phyloP scores from a whole-genome alignment of 2,888 invertebrate genomes.

The Callimorpha dominula region DNA sequence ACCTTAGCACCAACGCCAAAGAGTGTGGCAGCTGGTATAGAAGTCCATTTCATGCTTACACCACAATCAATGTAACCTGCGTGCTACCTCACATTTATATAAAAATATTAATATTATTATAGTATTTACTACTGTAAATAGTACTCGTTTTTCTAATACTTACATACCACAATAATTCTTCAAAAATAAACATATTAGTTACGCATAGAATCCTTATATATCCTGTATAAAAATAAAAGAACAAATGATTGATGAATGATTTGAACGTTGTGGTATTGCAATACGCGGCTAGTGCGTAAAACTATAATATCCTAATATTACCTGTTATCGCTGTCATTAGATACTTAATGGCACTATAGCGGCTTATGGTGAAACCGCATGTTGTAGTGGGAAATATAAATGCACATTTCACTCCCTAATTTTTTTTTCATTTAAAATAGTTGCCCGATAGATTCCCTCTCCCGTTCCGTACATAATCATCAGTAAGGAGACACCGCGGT shows the following conservation, averaged over 20 bases:
- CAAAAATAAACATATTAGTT: no score
- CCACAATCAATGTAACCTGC: constrained; percentile 91
- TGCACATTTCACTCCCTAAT: not conserved
- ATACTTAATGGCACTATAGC: not conserved
- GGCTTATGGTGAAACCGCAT: not conserved
- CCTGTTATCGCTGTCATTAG: not conserved
- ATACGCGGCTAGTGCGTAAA: not conserved
- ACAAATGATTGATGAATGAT: not conserved
- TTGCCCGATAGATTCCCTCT: no score
- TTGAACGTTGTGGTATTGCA: not conserved
- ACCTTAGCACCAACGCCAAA: constrained; percentile 97
- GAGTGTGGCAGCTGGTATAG: constrained; percentile 95
- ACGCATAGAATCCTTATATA: no score
- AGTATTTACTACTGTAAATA: no score
- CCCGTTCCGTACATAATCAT: not conserved
- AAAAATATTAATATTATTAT: no score
- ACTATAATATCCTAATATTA: not conserved
- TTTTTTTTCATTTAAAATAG: no score
- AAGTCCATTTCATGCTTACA: constrained; percentile 96
- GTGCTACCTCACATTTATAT: no score
- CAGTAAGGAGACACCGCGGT: not conserved
- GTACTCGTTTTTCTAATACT: no score
- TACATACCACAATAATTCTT: no score
- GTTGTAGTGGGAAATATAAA: not conserved
- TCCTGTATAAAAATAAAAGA: no score